Base-by-base conservation (phyloP, 1,140 invertebrate species). In the Psilanteris sp. region DNA sequence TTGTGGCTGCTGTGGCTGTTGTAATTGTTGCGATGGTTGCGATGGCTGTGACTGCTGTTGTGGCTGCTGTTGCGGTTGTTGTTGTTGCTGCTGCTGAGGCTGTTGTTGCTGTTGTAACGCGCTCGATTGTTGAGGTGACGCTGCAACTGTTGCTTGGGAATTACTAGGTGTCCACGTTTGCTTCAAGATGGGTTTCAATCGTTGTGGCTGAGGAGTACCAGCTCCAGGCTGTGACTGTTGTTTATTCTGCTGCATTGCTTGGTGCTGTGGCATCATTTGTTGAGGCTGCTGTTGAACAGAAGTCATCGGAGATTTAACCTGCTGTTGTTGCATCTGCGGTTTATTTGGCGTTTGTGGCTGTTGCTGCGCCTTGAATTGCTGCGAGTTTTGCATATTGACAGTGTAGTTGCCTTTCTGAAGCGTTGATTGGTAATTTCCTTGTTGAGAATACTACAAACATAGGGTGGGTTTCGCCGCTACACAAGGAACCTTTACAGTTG, bases 401-500 rank as follows among this genome's bases (percentile, higher is more conserved):
- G 71, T 82, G 62, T 71, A 82, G 71, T 78, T 79, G 67, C 59
- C 78, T 59, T 72, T 81, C 43, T 64, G 29, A 15, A 71, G 29
- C 18, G 71, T 77, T 29, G 77, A 54, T 77, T 81, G 80, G 59
- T 83, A 87, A 80, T 81, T 84, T 54, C 82, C 84, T 79, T 83
- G 83, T 39, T 81, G 79, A 43, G 78, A 71, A 75, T 80, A 87
- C 87, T 88, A 85, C 55, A 86, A 86, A 85, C 79, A 87, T 72
- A 88, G 86, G 86, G 83, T 85, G 85, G 84, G 78, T 85, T 36
- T 83, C 82, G 84, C 85, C 82, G 85, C 87, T 88, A 88, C 84
- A 88, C 87, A 88, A 88, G 85, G 85, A 88, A 88, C 87, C 84
- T 87, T 82, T 81, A 87, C 86, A 86, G 87, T 85, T 86, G 86